Base-by-base conservation (phyloP, 2,113 vertebrate species). In the Oryzias woworae region DNA sequence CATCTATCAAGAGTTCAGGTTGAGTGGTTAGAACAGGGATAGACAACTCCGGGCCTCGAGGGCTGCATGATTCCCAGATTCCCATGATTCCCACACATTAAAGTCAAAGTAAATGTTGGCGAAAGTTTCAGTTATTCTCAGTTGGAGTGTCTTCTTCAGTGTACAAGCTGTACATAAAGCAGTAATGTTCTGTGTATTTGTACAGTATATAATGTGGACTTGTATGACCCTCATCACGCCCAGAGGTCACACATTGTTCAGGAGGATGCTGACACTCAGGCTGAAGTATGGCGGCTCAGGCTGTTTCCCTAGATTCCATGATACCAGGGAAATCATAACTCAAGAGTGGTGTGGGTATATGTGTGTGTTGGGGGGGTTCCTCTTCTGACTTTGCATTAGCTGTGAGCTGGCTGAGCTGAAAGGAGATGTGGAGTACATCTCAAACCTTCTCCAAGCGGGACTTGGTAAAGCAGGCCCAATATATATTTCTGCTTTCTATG, bases 241-340 rank as follows among this genome's bases (percentile, higher is more conserved):
- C 72, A 73, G 64, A 52, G 85, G 82, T 87, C 81, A 85, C 57
- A 83, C 84, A 89, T 88, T 86, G 87, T 90, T 89, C 84, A 81
- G 77, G 77, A 88, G 86, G 82, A 88, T 85, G 82, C 85, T 88
- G 84, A 86, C 82, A 84, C 66, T 53, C 53, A 58, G 48, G 64
- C 76, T 86, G 86, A 89, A 85, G 73, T 66, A 90, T 87, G 74
- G 51, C 82, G 62, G 1, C 36, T 88, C 86, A 81, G 55, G 42
- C 66, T 20, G 62, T 81, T 90, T 86, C 85, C 87, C 82, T 67
- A 71, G 79, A 70, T 79, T 85, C 60, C 59, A 56, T 53, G 41
- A 63, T 69, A 80, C 77, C 83, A 73, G 77, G 86, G 90, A 90
- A 90, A 90, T 80, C 78, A 72, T 91, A 88, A 90, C 75, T 90